Evolutionary conservation across 1,140 invertebrate species (phyloP).

Genomic region (Laupala kohalensis): DNA sequence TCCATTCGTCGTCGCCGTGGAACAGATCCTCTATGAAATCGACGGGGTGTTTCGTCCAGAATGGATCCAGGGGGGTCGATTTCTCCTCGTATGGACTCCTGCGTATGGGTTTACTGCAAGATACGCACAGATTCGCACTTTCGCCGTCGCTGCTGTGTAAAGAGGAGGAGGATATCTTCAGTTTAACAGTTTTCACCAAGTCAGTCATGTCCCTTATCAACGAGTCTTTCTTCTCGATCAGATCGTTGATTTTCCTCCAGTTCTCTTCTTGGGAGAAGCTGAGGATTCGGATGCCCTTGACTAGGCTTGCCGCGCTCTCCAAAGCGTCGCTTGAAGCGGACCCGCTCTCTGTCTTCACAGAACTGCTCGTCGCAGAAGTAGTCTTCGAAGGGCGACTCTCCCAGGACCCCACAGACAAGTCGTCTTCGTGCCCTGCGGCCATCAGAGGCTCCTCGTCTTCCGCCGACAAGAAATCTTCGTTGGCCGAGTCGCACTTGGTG

Average conservation of each 20-base stretch:
- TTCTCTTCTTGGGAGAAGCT: background rate
- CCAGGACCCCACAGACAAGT: background rate
- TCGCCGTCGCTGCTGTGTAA: too few relatives aligned
- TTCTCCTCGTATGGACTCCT: too few relatives aligned
- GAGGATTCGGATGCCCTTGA: background rate
- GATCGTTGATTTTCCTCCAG: background rate
- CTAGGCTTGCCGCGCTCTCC: background rate
- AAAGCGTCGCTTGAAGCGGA: too few relatives aligned
- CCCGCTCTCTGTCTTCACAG: background rate
- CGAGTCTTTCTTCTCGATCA: background rate
- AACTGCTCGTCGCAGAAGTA: background rate
- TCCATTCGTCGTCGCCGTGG: too few relatives aligned
- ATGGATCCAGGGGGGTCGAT: too few relatives aligned
- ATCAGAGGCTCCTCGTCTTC: background rate
- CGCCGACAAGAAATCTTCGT: background rate
- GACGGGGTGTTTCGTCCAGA: too few relatives aligned
- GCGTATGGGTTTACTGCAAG: too few relatives aligned
- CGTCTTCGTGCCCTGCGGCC: background rate
- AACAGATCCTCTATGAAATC: too few relatives aligned
- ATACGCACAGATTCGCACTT: too few relatives aligned
- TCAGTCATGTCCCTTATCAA: background rate
- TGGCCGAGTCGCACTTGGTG: background rate
- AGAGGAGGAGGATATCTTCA: background rate
- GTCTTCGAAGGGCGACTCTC: too few relatives aligned
- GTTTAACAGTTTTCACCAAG: background rate